Percentiles rank a stretch among this genome's conserved stretches.
These are phyloP conservation scores for Pimephales promelas DNA, from an alignment of 2,113 vertebrate genomes.

Conservation along the genomic window DNA sequence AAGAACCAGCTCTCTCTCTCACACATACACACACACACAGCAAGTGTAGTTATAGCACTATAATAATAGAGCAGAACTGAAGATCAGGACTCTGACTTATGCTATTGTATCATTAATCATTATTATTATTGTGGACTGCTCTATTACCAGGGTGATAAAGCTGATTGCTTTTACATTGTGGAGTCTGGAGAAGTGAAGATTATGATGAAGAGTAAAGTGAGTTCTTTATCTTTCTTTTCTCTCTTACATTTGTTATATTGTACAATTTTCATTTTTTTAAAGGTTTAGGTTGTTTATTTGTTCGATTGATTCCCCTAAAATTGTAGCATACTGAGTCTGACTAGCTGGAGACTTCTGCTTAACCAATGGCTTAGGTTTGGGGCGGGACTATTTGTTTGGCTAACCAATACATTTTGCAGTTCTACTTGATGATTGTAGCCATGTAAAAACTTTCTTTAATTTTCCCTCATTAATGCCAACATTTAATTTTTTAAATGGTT, in stretches of 20 bases:
- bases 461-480: not conserved
- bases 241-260: not conserved
- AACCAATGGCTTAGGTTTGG: not conserved
- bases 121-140: constrained; percentile 3
- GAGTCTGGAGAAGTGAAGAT: constrained; percentile 96
- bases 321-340: too few relatives aligned
- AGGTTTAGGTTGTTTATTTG: too few relatives aligned
- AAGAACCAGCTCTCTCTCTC: not conserved
- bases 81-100: constrained; percentile 2
- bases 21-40: not conserved
- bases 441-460: not conserved
- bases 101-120: constrained; percentile 34
- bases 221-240: constrained; percentile 42
- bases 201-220: constrained; percentile 86
- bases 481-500: not conserved
- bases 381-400: not conserved
- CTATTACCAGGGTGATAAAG: constrained; percentile 87
- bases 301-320: not conserved
- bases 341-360: too few relatives aligned
- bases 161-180: constrained; percentile 94
- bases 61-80: not conserved
- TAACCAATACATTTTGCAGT: not conserved
- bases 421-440: not conserved
- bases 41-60: constrained; percentile 17
- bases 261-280: not conserved